Evolutionary conservation across 1,140 invertebrate genomes (phyloP), one percentile per base, ranked within the genome.

Genomic region (Drosophila sturtevanti): DNA sequence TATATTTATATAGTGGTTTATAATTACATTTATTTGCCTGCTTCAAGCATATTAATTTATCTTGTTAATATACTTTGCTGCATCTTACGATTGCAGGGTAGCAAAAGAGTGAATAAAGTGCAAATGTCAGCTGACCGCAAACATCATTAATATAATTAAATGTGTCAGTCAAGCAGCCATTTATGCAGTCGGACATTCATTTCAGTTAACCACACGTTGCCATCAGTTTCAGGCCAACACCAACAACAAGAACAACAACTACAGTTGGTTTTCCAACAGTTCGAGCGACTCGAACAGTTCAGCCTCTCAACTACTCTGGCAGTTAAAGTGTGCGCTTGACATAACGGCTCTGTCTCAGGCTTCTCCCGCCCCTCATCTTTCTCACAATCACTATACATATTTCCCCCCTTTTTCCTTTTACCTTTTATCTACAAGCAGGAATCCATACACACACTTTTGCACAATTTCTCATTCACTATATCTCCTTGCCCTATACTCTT

Each of bases 121-220:
- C 87, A 90, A 90, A 90, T 90, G 87, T 90, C 87, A 90, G 87
- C 77, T 90, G 87, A 90, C 87, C 84, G 89, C 84, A 84, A 89
- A 84, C 79, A 90, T 89, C 89, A 90, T 89, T 90, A 89, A 90
- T 90, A 90, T 90, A 90, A 90, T 90, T 90, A 90, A 90, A 90
- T 85, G 80, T 90, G 87, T 84, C 87, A 90, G 89, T 90, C 84
- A 89, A 80, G 77, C 84, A 71, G 85, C 79, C 84, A 89, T 89
- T 89, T 89, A 89, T 89, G 72, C 80, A 89, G 70, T 89, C 82
- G 63, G 79, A 72, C 84, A 81, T 72, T 79, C 76, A 82, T 82
- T 86, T 82, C 84, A 89, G 82, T 89, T 76, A 82, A 84, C 79
- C 84, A 77, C 77, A 77, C 63, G 63, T 61, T 61, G 66, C 67